Evolutionary conservation across 2,888 invertebrate species (phyloP).

Genomic region (Drosophila antonietae): DNA sequence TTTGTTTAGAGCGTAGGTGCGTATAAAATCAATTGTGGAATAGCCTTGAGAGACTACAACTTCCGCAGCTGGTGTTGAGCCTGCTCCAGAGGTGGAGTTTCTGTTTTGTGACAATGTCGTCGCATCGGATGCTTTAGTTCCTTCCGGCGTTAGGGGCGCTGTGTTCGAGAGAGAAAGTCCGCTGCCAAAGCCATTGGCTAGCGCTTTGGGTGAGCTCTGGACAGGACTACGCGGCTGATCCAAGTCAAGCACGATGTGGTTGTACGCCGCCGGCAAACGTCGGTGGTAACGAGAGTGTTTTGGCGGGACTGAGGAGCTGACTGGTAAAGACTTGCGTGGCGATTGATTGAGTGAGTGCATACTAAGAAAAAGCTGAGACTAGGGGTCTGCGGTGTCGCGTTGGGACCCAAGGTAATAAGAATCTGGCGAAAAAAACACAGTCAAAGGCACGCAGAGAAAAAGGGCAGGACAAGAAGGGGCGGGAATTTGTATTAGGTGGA

Average conservation of each 20-base stretch:
- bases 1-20: slow-evolving; percentile 94
- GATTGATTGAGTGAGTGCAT: no score
- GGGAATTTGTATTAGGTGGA: no score
- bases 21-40: slow-evolving; percentile 94
- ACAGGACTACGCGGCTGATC: slow-evolving; percentile 82
- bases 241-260: slow-evolving; percentile 84
- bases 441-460: no score
- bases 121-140: slow-evolving; percentile 3
- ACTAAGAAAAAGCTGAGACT: no score
- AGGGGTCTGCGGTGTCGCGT: no score
- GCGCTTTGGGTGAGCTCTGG: slow-evolving; percentile 58
- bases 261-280: slow-evolving; percentile 74
- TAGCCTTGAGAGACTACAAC: slow-evolving; percentile 67
- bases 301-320: no score
- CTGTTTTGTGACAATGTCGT: slow-evolving; percentile 16
- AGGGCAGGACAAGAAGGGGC: no score
- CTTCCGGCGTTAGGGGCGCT: slow-evolving; percentile 25
- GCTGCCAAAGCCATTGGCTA: slow-evolving; percentile 55
- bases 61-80: slow-evolving; percentile 16
- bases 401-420: no score
- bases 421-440: no score
- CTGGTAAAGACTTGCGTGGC: no score
- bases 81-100: neutral
- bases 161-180: slow-evolving; percentile 53
- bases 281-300: no score